Conservation (phyloP, 1,140 invertebrate genomes). For the Drosophila chauvacae region DNA sequence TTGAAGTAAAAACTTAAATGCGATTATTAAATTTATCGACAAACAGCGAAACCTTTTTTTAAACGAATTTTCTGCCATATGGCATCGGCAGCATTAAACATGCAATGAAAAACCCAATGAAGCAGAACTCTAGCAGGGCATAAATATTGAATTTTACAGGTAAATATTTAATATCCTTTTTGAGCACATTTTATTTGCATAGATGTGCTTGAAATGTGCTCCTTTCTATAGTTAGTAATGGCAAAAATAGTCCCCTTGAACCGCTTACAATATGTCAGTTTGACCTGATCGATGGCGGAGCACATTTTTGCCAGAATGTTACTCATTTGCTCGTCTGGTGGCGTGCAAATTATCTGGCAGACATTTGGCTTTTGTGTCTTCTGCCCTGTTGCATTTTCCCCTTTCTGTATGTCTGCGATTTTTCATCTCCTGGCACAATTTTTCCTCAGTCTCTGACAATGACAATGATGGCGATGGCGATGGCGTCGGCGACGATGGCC, state of each 20-base stretch:
- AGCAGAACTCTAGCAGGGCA: neutral
- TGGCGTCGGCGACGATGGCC: constrained; percentile 30
- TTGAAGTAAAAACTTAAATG: constrained; percentile 28
- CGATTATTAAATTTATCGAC: constrained; percentile 13
- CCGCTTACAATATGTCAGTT: neutral
- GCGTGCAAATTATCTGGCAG: constrained; percentile 22
- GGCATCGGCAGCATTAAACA: constrained; percentile 10
- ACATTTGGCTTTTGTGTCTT: constrained; percentile 26
- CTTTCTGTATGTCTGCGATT: constrained; percentile 13
- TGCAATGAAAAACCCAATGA: constrained; percentile 8
- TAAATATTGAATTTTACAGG: constrained; percentile 13
- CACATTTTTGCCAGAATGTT: constrained; percentile 5
- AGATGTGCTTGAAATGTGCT: neutral
- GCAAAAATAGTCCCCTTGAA: neutral
- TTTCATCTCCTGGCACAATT: constrained; percentile 16
- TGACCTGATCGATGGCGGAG: neutral
- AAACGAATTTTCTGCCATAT: constrained; percentile 8
- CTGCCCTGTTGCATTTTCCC: constrained; percentile 17
- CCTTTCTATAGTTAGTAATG: neutral
- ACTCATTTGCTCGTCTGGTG: constrained; percentile 16
- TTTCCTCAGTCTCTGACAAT: constrained; percentile 15
- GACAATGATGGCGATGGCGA: constrained; percentile 30
- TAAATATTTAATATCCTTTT: neutral
- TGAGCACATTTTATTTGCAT: neutral
- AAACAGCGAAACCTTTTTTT: neutral